These are phyloP conservation scores for Branchipolynoe longqiensis DNA, from an alignment of 2,888 invertebrate species.

Conservation along the genomic window DNA sequence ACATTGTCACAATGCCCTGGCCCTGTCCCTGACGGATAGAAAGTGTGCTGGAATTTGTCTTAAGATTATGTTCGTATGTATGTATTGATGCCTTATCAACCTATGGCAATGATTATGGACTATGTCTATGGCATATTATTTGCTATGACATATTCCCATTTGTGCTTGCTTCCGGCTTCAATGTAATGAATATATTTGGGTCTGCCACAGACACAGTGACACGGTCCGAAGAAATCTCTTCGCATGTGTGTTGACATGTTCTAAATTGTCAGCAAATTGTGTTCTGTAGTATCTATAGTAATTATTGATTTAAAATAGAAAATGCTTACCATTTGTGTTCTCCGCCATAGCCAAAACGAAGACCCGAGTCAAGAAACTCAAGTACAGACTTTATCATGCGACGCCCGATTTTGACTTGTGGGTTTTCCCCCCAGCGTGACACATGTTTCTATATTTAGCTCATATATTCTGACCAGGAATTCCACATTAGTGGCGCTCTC, in stretches of 20 bases:
- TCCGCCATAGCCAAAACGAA: background rate
- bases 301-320: background rate
- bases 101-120: no score
- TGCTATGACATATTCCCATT: no score
- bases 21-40: no score
- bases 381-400: background rate
- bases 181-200: no score
- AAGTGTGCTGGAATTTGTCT: no score
- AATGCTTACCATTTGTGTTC: background rate
- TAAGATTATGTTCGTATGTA: no score
- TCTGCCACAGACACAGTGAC: no score
- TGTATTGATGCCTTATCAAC: no score
- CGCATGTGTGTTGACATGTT: background rate
- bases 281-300: background rate
- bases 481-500: background rate
- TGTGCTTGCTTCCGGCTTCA: no score
- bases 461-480: conserved; percentile 4
- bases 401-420: background rate
- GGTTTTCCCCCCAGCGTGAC: conserved; percentile 29
- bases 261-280: background rate
- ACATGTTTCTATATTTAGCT: conserved; percentile 30
- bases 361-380: background rate
- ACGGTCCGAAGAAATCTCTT: no score
- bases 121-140: no score
- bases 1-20: no score